Base-by-base conservation (phyloP, 2,113 vertebrate species). In the Festucalex cinctus region DNA sequence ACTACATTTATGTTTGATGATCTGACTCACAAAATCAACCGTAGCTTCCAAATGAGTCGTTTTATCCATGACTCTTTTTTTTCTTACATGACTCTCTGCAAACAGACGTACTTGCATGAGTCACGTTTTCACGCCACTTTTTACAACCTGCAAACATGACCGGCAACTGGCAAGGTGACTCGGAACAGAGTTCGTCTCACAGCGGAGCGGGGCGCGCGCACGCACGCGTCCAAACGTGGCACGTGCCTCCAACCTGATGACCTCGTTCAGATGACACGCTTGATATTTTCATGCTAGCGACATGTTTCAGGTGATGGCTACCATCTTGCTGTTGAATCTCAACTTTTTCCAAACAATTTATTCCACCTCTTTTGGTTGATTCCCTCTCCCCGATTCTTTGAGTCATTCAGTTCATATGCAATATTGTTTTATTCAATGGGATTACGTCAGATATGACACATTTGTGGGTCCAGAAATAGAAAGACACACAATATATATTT, bases 1-100 rank as follows among this genome's bases (percentile, higher is more conserved):
- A n/a, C n/a, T n/a, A n/a, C n/a, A n/a, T n/a, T n/a, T n/a, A n/a
- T n/a, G n/a, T n/a, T 65, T 73, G 56, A 37, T 43, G 26, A 48
- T 59, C 56, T 74, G 66, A 76, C 70, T 69, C 71, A 48, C 69
- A 86, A 71, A 81, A 75, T 68, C 62, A 68, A 65, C 41, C 32
- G 8, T 5, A 14, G 9, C 36, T 39, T 22, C n/a, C 10, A 60
- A 60, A 37, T n/a, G 22, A 22, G 37, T n/a, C 37, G 16, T 62
- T 16, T 62, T 62, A 14, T 41, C 59, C 39, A 41, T 43, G 39
- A 20, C 35, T 5, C 57, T 37, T 35, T 3, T 36, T 48, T 48
- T n/a, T n/a, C n/a, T n/a, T 6, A 48, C 19, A 20, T 10, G n/a
- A 28, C 54, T 56, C 24, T 7, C 54, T 17, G 54, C 53, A 26